phyloP scores from a whole-genome alignment of 2,113 vertebrate species.

The Callionymus lyra region DNA sequence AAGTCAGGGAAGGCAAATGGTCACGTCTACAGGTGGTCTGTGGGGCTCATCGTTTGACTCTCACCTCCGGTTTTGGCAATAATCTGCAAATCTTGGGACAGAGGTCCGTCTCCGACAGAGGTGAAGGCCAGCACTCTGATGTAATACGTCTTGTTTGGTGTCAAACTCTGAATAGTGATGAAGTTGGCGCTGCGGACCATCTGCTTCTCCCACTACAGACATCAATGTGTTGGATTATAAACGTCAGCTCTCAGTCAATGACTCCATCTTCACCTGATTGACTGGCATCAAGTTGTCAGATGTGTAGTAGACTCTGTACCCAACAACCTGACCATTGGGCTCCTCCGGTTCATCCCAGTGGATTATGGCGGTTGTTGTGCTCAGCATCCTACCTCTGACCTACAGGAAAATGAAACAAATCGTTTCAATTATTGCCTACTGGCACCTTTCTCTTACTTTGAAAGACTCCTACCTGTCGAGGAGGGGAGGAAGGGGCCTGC shows the following conservation, averaged over 20 bases:
- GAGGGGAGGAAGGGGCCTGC: constrained; percentile 92
- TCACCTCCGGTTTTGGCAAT: constrained; percentile 93
- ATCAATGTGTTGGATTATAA: constrained; percentile 1
- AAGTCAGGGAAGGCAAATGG: constrained; percentile 3
- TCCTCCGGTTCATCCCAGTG: constrained; percentile 98
- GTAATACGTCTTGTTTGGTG: constrained; percentile 93
- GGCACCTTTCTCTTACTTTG: not conserved
- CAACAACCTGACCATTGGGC: constrained; percentile 94
- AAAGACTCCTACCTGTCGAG: constrained; percentile 76
- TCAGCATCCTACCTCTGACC: constrained; percentile 94
- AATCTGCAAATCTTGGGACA: constrained; percentile 94
- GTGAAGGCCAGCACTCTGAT: constrained; percentile 96
- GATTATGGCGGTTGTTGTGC: constrained; percentile 92
- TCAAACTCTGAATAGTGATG: constrained; percentile 86
- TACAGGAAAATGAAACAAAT: constrained; percentile 11
- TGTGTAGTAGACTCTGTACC: constrained; percentile 96
- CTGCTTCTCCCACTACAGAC: constrained; percentile 83
- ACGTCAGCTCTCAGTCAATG: not conserved
- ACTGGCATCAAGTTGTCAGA: constrained; percentile 82
- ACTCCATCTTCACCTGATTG: constrained; percentile 64
- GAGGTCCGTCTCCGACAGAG: constrained; percentile 93
- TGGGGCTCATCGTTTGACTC: not conserved
- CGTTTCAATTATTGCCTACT: not conserved
- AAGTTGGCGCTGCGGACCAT: constrained; percentile 92
- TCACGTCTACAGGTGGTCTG: too few relatives aligned